Conservation (phyloP, 2,113 vertebrate species). For the Eira barbara region DNA sequence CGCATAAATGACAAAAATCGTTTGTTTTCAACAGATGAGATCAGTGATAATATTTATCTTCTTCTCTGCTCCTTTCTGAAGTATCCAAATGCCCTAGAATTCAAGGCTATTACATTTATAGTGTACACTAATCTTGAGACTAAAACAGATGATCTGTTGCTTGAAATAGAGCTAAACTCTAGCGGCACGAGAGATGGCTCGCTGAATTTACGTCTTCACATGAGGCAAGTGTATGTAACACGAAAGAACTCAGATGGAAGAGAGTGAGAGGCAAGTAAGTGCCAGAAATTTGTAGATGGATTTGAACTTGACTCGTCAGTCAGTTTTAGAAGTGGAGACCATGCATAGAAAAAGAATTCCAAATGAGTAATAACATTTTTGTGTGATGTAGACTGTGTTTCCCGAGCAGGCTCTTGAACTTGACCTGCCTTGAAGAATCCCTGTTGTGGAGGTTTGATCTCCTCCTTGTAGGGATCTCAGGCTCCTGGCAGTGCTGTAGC, state of each 20-base stretch:
- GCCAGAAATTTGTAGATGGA: not conserved
- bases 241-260: not conserved
- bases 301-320: not conserved
- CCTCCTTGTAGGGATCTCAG: not conserved
- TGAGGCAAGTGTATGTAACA: not conserved
- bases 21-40: not conserved
- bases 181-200: not conserved
- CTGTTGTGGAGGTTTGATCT: slow-evolving; percentile 49
- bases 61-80: not conserved
- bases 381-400: not conserved
- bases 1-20: not conserved
- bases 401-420: not conserved
- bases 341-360: not conserved
- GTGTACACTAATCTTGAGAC: not conserved
- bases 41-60: not conserved
- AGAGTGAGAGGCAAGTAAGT: not conserved
- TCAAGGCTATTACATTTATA: not conserved
- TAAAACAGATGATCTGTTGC: not conserved
- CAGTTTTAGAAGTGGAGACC: not conserved
- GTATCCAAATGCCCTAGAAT: not conserved
- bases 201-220: not conserved
- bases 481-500: not conserved
- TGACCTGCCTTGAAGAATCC: slow-evolving; percentile 24
- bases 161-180: not conserved
- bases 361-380: not conserved